These are phyloP conservation scores for Gorsachius goisagi DNA, from an alignment of 2,113 vertebrate genomes.

Conservation along the genomic window DNA sequence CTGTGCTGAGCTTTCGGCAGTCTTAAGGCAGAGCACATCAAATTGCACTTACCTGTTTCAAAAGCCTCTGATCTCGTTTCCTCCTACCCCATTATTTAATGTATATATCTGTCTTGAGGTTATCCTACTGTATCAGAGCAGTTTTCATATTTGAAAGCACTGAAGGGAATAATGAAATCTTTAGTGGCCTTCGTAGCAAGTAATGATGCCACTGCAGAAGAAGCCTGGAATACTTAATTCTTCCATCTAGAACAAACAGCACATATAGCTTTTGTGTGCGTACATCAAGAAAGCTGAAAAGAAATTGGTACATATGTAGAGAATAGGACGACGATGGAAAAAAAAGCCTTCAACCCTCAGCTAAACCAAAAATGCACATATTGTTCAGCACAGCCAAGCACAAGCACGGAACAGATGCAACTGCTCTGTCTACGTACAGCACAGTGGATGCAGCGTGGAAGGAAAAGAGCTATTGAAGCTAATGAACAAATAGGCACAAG, in stretches of 20 bases:
- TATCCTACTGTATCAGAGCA: not conserved
- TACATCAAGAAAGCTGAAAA: not conserved
- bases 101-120: not conserved
- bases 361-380: not conserved
- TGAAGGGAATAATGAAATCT: not conserved
- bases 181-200: not conserved
- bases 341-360: not conserved
- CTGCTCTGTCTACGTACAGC: not conserved
- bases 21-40: not conserved
- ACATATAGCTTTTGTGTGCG: not conserved
- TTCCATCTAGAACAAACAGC: not conserved
- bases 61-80: not conserved
- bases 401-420: not conserved
- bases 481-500: not conserved
- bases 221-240: not conserved
- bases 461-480: not conserved
- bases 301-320: not conserved
- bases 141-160: not conserved
- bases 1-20: not conserved
- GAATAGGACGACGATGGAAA: not conserved
- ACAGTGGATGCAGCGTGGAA: not conserved
- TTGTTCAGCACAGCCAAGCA: not conserved
- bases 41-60: not conserved
- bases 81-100: not conserved
- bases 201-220: not conserved